Conservation (phyloP, 1,140 invertebrate species). For the Atta texana region DNA sequence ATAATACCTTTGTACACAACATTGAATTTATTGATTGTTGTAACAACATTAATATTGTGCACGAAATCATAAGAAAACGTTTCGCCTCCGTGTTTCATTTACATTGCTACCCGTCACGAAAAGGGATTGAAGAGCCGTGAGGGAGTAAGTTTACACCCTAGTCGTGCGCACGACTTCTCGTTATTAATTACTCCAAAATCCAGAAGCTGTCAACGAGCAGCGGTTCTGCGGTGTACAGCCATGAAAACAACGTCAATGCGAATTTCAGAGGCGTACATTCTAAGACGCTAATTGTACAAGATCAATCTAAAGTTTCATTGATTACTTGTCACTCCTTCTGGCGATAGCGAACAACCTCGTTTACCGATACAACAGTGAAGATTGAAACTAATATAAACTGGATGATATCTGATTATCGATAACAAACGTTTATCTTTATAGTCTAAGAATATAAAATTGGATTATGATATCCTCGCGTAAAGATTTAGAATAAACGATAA, state of each 20-base stretch:
- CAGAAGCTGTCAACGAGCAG: constrained; percentile 52
- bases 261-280: constrained; percentile 40
- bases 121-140: constrained; percentile 53
- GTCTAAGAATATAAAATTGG: constrained; percentile 2
- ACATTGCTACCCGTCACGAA: constrained; percentile 47
- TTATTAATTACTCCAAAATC: constrained; percentile 72
- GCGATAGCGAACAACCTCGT: constrained; percentile 24
- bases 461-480: background rate
- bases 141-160: constrained; percentile 57
- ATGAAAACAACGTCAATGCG: constrained; percentile 59
- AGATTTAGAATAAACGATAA: constrained; percentile 10
- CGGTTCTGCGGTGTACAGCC: constrained; percentile 49
- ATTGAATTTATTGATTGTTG: constrained; percentile 17
- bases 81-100: constrained; percentile 17
- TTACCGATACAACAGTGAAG: background rate
- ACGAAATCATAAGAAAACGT: constrained; percentile 34
- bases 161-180: constrained; percentile 58
- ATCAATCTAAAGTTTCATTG: constrained; percentile 56
- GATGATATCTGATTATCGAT: constrained; percentile 29
- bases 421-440: constrained; percentile 7
- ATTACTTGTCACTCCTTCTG: constrained; percentile 51
- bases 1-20: background rate
- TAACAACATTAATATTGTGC: constrained; percentile 8
- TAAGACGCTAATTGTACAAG: constrained; percentile 54
- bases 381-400: constrained; percentile 35